Evolutionary conservation across 2,113 vertebrate species (phyloP).

Genomic region (Ammodytes marinus): DNA sequence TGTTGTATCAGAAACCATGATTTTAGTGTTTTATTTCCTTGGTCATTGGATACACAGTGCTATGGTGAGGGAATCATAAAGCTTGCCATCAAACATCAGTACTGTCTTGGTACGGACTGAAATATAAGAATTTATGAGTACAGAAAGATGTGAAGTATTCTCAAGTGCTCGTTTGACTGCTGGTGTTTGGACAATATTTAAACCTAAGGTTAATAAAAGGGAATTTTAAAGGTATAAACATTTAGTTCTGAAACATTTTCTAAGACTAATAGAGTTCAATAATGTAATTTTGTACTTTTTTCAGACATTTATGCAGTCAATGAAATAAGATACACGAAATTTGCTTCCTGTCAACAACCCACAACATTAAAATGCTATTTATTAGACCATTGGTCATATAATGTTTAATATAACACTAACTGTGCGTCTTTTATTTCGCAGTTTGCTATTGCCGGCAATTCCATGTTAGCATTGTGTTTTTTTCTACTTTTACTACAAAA

Average conservation of each 20-base stretch:
- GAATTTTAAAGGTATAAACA: neutral
- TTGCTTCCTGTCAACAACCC: neutral
- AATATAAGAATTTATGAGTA: neutral
- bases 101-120: no score
- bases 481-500: neutral
- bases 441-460: no score
- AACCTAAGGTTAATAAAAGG: neutral
- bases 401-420: neutral
- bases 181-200: neutral
- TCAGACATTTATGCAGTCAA: neutral
- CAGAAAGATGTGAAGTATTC: neutral
- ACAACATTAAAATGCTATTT: neutral
- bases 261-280: neutral
- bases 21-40: constrained; percentile 32
- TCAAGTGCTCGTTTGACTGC: no score
- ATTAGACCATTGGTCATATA: neutral
- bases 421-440: no score
- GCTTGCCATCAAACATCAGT: neutral
- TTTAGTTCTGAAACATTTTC: no score
- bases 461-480: neutral
- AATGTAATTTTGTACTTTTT: neutral
- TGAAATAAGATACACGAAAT: neutral
- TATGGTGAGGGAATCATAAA: neutral
- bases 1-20: neutral
- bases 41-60: neutral